phyloP scores from a whole-genome alignment of 2,113 vertebrate genomes.

The Pangasianodon hypophthalmus region DNA sequence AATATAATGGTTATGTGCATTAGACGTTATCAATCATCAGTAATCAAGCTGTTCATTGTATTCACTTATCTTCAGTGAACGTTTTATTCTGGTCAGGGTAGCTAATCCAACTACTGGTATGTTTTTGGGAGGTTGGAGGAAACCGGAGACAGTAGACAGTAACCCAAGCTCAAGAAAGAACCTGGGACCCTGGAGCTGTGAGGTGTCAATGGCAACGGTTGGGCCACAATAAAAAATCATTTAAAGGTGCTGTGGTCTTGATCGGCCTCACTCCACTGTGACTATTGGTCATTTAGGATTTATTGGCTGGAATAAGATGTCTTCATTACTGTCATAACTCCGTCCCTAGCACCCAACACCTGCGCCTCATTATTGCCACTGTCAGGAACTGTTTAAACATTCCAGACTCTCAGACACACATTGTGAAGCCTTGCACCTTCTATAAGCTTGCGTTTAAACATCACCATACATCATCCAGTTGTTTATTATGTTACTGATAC shows the following conservation, averaged over 20 bases:
- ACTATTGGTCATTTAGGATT: not conserved
- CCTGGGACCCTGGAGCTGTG: not conserved
- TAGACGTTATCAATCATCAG: not conserved
- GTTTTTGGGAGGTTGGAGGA: not conserved
- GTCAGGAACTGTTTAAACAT: not conserved
- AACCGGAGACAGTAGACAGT: not conserved
- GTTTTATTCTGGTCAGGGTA: not conserved
- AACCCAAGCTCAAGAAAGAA: not conserved
- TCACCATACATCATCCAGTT: not conserved
- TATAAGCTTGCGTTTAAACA: not conserved
- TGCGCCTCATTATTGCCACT: not conserved
- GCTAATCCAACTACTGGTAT: not conserved
- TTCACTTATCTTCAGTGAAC: not conserved
- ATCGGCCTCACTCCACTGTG: not conserved
- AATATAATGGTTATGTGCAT: not conserved
- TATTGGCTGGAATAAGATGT: not conserved
- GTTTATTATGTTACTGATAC: not conserved
- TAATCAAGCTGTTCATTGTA: not conserved
- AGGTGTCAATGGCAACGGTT: not conserved
- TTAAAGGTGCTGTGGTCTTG: not conserved
- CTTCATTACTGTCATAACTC: constrained; percentile 12
- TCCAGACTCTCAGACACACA: not conserved
- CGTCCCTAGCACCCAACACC: not conserved
- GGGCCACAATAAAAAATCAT: not conserved
- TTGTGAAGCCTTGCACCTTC: not conserved